These are phyloP conservation scores for Scrobipalpa atriplicella DNA, from an alignment of 2,888 invertebrate genomes.

Conservation along the genomic window DNA sequence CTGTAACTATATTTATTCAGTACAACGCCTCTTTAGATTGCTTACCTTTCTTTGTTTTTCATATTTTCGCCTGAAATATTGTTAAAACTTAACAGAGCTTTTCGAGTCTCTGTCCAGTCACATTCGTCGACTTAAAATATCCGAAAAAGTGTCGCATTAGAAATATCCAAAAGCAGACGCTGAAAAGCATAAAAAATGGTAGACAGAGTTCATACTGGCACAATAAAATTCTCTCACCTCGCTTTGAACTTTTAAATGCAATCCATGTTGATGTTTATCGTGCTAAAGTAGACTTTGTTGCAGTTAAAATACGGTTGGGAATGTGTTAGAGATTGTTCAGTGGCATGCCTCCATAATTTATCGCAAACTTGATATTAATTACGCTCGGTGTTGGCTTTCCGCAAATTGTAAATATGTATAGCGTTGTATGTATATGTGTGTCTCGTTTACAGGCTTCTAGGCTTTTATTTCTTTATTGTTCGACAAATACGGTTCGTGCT, in stretches of 20 bases:
- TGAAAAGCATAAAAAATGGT: conserved; percentile 32
- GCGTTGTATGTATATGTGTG: background rate
- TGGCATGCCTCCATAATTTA: conserved; percentile 55
- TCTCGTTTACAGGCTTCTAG: background rate
- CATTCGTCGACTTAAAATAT: background rate
- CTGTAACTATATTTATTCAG: no score
- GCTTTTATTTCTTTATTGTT: conserved; percentile 19
- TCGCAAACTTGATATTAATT: conserved; percentile 78
- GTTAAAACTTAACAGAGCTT: no score
- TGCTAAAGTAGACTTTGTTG: conserved; percentile 30
- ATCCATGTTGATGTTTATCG: conserved; percentile 27
- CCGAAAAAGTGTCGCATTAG: conserved; percentile 14
- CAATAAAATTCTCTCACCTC: conserved; percentile 47
- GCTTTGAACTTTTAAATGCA: conserved; percentile 43
- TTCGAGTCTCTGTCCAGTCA: background rate
- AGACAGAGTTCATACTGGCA: conserved; percentile 37
- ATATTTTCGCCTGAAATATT: no score
- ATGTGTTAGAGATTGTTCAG: conserved; percentile 35
- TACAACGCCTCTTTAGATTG: no score
- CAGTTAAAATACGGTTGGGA: conserved; percentile 45
- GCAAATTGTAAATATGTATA: conserved; percentile 58
- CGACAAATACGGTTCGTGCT: background rate
- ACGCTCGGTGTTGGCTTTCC: conserved; percentile 61
- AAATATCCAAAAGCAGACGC: conserved; percentile 23
- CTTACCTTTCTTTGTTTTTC: no score